Conservation (phyloP, 1,140 invertebrate genomes). For the Gonioctena quinquepunctata region DNA sequence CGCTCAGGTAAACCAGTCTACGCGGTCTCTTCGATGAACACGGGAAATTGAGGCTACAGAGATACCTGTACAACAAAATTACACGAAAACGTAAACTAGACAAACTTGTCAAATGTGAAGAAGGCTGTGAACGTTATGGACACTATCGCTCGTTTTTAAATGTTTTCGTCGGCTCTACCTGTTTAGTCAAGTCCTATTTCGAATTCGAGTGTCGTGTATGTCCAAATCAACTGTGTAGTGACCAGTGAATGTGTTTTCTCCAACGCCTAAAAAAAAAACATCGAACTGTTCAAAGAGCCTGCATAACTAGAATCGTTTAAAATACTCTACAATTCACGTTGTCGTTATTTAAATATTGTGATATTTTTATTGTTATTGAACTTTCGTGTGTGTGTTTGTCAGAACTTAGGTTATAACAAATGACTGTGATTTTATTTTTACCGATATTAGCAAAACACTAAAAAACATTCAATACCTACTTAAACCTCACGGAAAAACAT, state of each 20-base stretch:
- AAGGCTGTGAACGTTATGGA: conserved; percentile 34
- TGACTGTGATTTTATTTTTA: conserved; percentile 27
- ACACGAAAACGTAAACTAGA: conserved; percentile 33
- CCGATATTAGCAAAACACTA: too few relatives aligned
- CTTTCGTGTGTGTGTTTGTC: conserved; percentile 12
- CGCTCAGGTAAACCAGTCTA: conserved; percentile 53
- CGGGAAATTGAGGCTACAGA: conserved; percentile 37
- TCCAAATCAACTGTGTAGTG: conserved; percentile 11
- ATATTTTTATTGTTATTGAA: conserved; percentile 19
- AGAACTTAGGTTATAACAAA: conserved; percentile 28
- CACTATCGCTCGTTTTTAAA: conserved; percentile 7
- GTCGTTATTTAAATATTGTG: conserved; percentile 12
- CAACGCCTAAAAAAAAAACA: background rate
- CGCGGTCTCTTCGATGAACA: conserved; percentile 39
- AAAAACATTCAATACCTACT: background rate
- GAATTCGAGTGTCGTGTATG: background rate
- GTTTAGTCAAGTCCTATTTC: conserved; percentile 9
- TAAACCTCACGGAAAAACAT: background rate
- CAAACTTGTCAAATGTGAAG: conserved; percentile 20
- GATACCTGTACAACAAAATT: conserved; percentile 39
- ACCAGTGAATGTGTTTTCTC: conserved; percentile 24
- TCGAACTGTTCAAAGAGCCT: background rate
- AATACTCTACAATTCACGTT: background rate
- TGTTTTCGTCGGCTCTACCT: conserved; percentile 21
- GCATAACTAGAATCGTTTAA: background rate